phyloP scores from a whole-genome alignment of 2,797 vertebrate species.

The Sebastes jordani region DNA sequence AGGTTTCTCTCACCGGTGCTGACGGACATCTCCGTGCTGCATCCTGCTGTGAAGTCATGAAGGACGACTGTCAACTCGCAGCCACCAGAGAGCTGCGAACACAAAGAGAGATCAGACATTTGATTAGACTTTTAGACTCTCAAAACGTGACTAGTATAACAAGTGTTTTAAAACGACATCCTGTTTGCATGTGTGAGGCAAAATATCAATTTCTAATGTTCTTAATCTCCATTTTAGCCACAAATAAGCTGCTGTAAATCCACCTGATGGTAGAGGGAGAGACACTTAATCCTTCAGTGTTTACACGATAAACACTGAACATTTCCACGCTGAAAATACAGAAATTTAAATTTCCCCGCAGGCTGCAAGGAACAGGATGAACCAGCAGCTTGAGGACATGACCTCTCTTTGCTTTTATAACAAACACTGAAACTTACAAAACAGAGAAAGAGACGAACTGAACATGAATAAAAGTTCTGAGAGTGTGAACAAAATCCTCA shows the following conservation, averaged over 20 bases:
- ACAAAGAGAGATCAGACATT: neutral
- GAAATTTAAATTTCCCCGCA: neutral
- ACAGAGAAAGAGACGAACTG: neutral
- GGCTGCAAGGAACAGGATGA: neutral
- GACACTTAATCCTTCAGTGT: neutral
- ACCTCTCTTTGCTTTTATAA: neutral
- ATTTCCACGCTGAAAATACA: neutral
- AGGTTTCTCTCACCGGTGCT: constrained; percentile 61
- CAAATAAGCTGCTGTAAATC: neutral
- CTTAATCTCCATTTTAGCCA: neutral
- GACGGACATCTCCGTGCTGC: constrained; percentile 76
- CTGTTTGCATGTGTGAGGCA: neutral
- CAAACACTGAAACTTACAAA: neutral
- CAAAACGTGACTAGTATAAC: neutral
- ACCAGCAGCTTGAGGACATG: neutral
- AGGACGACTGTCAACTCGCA: constrained; percentile 96
- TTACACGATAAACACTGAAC: neutral
- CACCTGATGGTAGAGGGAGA: neutral
- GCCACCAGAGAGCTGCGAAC: constrained; percentile 91
- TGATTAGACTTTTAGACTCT: neutral
- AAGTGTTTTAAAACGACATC: neutral
- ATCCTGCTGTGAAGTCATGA: constrained; percentile 92
- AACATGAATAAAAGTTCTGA: neutral
- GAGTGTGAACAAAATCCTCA: neutral
- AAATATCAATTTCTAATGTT: neutral